A percentile compares a stretch with the other conserved stretches of the same genome.
Conservation (phyloP, 2,888 invertebrate species). For the Ophion ventricosus region DNA sequence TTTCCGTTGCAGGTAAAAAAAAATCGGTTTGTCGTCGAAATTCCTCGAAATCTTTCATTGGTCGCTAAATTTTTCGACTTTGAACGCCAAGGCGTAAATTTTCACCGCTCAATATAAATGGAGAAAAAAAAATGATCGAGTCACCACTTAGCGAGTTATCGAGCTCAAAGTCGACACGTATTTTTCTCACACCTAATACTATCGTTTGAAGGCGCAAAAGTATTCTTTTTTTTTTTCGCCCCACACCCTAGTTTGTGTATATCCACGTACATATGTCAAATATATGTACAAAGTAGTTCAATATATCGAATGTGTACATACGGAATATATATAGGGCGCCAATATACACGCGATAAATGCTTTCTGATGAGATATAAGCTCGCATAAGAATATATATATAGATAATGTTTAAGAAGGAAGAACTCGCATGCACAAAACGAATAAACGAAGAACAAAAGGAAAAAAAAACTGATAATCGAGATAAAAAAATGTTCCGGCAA, state of each 20-base stretch:
- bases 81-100: too few species aligned
- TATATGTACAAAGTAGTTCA: neutral
- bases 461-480: slow-evolving; percentile 10
- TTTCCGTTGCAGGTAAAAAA: too few species aligned
- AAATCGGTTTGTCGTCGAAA: too few species aligned
- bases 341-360: neutral
- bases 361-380: neutral
- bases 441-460: slow-evolving; percentile 36
- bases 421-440: slow-evolving; percentile 59
- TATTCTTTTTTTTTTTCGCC: neutral
- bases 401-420: slow-evolving; percentile 21
- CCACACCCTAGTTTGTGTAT: neutral
- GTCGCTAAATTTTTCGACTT: too few species aligned
- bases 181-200: too few species aligned
- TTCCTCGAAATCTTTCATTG: too few species aligned
- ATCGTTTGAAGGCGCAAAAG: neutral
- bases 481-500: slow-evolving; percentile 58
- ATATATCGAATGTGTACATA: neutral
- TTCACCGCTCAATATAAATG: too few species aligned
- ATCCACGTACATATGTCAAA: neutral
- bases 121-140: too few species aligned
- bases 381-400: neutral
- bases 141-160: too few species aligned
- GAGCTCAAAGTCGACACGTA: too few species aligned
- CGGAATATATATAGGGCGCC: neutral